A percentile compares a stretch with the other conserved stretches of the same genome.
Conservation (phyloP, 1,140 invertebrate genomes). For the Sminthurinus signatus region DNA sequence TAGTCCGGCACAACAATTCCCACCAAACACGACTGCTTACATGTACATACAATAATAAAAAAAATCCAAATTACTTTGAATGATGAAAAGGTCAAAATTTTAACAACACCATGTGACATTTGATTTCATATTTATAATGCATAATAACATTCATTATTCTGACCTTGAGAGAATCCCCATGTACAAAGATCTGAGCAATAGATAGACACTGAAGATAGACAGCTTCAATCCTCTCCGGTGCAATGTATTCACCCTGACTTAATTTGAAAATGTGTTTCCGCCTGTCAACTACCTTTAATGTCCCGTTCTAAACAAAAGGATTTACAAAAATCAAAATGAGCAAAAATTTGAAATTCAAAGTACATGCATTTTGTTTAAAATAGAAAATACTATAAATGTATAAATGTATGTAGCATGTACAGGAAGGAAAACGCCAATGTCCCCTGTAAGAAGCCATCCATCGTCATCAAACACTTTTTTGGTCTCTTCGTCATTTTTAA, state of each 20-base stretch:
- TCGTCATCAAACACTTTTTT: conserved; percentile 68
- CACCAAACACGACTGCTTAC: conserved; percentile 50
- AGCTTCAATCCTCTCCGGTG: conserved; percentile 59
- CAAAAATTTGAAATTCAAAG: too few relatives aligned
- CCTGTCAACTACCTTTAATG: conserved; percentile 52
- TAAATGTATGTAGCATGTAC: too few relatives aligned
- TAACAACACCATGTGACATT: too few relatives aligned
- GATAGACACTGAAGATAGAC: conserved; percentile 51
- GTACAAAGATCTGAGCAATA: conserved; percentile 55
- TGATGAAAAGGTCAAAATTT: too few relatives aligned
- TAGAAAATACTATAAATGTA: too few relatives aligned
- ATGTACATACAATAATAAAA: background rate
- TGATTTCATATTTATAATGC: too few relatives aligned
- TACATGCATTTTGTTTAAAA: too few relatives aligned
- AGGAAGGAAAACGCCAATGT: too few relatives aligned
- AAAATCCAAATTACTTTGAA: background rate
- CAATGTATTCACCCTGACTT: conserved; percentile 58
- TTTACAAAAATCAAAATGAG: too few relatives aligned
- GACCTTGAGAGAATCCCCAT: conserved; percentile 52
- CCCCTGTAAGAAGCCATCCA: conserved; percentile 63
- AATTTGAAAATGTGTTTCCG: conserved; percentile 56
- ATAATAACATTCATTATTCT: too few relatives aligned
- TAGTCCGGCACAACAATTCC: conserved; percentile 55
- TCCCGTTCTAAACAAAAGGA: conserved; percentile 49
- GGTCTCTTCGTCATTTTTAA: conserved; percentile 51